Conservation (phyloP, 2,888 invertebrate species). For the Eutolmus rufibarbis region DNA sequence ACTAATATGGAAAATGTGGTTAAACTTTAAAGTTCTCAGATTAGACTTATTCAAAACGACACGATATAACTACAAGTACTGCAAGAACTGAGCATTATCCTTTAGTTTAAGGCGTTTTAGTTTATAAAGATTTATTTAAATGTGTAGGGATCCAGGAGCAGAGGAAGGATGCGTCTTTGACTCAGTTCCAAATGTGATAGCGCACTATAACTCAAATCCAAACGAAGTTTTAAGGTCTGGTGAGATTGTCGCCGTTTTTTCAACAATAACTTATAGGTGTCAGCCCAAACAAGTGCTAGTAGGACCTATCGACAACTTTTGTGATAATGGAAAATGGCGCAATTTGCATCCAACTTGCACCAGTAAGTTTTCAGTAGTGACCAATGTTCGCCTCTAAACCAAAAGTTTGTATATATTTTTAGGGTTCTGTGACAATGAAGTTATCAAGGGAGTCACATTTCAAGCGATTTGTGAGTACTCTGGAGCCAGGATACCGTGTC, state of each 20-base stretch:
- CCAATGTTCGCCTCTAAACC: background rate
- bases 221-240: background rate
- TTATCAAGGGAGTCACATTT: background rate
- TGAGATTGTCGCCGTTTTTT: background rate
- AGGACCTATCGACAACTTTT: background rate
- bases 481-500: slow-evolving; percentile 43
- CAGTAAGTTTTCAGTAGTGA: slow-evolving; percentile 5
- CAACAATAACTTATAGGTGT: slow-evolving; percentile 8
- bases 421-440: slow-evolving; percentile 1
- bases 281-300: background rate
- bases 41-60: too few species aligned
- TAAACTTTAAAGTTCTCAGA: too few species aligned
- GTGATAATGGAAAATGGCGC: background rate
- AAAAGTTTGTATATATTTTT: background rate
- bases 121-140: background rate
- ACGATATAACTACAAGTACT: too few species aligned
- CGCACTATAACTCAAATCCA: background rate
- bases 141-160: background rate
- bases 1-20: too few species aligned
- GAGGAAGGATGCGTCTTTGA: background rate
- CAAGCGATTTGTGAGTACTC: slow-evolving; percentile 43
- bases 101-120: background rate
- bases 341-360: slow-evolving; percentile 18
- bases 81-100: background rate
- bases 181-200: background rate